Evolutionary conservation across 2,888 invertebrate genomes (phyloP), one percentile per base, ranked within the genome.

Genomic region (Schizaphis graminum): DNA sequence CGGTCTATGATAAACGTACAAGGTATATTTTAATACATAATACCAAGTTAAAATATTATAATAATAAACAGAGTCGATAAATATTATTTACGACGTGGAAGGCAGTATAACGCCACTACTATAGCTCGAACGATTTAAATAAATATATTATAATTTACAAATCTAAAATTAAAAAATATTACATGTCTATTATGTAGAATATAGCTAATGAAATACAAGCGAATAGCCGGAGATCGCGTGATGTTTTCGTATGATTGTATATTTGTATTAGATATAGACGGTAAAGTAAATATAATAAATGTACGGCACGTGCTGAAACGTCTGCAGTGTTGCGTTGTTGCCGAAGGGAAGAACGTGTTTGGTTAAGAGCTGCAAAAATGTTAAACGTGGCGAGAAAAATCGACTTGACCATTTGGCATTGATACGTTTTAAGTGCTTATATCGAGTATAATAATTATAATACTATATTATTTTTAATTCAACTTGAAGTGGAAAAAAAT

Each of bases 131-230:
- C 21, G 47, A 13, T 49, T 92, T 61, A 49, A 91, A 91, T 91
- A 47, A 91, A 57, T 92, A 61, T 87, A 49, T 87, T 91, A 57
- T 47, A 85, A 44, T 7, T 47, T 8, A 26, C 3, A 87, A 41
- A 91, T 57, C 10, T 86, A 26, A 61, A 87, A 92, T 35, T 26
- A 87, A 84, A 44, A 91, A 41, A 88, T n/a, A 44, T 91, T 67
- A n/a, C 67, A 4, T 85, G 86, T 91, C 89, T 44, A 35, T 35
- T 77, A 77, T 26, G 61, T 67, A 67, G 5, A 16, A 77, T n/a
- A n/a, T 35, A 53, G 47, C 26, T 91, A 94, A 91, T 89, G 41
- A 91, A 94, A 92, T 89, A 94, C 49, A 77, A 84, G 49, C 89
- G 88, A 84, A 88, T 41, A 90, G 24, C 57, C 56, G 77, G 26